phyloP scores from a whole-genome alignment of 2,113 vertebrate species.

The Chaetodon trifascialis region DNA sequence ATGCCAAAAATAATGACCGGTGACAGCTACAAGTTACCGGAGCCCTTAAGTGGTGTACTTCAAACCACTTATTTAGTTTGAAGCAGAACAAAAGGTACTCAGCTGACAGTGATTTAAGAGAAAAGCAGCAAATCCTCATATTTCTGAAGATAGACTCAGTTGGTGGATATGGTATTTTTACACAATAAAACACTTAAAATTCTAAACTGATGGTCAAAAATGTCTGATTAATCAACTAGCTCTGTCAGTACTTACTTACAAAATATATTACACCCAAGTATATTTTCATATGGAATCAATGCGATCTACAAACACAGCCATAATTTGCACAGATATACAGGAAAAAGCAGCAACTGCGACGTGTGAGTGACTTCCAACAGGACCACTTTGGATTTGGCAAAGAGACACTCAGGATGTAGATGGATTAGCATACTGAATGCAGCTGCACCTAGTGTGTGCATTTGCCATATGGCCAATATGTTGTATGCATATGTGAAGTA shows the following conservation, averaged over 20 bases:
- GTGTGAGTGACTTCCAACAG: slow-evolving; percentile 22
- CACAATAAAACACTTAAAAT: not conserved
- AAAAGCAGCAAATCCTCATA: not conserved
- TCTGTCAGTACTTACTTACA: not conserved
- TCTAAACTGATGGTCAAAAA: not conserved
- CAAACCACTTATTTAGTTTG: not conserved
- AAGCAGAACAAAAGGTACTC: not conserved
- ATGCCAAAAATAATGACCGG: not conserved
- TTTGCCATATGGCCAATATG: slow-evolving; percentile 38
- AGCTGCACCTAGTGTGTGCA: slow-evolving; percentile 5
- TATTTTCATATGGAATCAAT: not conserved
- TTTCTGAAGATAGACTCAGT: not conserved
- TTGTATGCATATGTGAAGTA: slow-evolving; percentile 24
- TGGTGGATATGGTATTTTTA: not conserved
- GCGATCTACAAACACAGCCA: not conserved
- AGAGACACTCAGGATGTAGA: not conserved
- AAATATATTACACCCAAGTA: no score
- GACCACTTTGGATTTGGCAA: slow-evolving; percentile 1
- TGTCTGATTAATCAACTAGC: not conserved
- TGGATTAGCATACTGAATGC: slow-evolving; percentile 43
- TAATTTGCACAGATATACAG: not conserved
- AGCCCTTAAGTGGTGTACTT: not conserved
- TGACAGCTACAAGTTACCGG: no score
- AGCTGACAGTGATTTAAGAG: not conserved
- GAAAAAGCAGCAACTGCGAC: not conserved